Base-by-base conservation (phyloP, 53 echinoderm and acorn worm species). In the Mesocentrotus franciscanus region DNA sequence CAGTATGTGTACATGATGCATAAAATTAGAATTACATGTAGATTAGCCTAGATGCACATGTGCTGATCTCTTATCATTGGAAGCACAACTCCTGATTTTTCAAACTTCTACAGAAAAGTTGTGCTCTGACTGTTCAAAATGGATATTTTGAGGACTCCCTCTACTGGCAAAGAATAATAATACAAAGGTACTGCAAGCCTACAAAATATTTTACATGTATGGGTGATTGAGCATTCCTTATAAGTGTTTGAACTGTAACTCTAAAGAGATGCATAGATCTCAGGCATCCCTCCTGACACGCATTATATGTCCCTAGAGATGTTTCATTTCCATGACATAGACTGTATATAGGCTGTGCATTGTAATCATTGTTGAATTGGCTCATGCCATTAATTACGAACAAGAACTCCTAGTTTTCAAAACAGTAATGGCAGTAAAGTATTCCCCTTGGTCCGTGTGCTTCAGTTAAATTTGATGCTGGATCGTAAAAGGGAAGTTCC, bases 61-160 rank as follows among this genome's bases (percentile, higher is more conserved):
- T 0, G 15, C 20, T 64, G 20, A 64, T 64, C 64, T 64, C 64
- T 0, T 18, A 64, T 64, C 5, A 18, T 64, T 64, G 0, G 1
- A 33, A 9, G 12, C 20, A 20, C 36, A 81, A 42, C 6, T 0
- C 5, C 10, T 36, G 17, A 39, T 81, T 42, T 64, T 64, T 20
- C 64, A 64, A 64, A 64, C 81, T 27, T 81, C 81, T n/a, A 57
- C 29, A n/a, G 58, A 87, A 87, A 87, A 59, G 87, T 57, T 57
- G 58, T 12, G 58, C 57, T 87, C 15, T 56, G n/a, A 58, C 87
- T 57, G 13, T 14, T n/a, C 56, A 87, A 29, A 87, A n/a, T 29
- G 27, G 57, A 57, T n/a, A 87, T 27, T 27, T n/a, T 87, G 87
- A 87, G n/a, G 15, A 58, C 56, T 87, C 87, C 87, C 87, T 87